Percentiles rank a stretch among this genome's conserved stretches.
Conservation (phyloP, 2,113 vertebrate genomes). For the Astatotilapia flaviijosephi region DNA sequence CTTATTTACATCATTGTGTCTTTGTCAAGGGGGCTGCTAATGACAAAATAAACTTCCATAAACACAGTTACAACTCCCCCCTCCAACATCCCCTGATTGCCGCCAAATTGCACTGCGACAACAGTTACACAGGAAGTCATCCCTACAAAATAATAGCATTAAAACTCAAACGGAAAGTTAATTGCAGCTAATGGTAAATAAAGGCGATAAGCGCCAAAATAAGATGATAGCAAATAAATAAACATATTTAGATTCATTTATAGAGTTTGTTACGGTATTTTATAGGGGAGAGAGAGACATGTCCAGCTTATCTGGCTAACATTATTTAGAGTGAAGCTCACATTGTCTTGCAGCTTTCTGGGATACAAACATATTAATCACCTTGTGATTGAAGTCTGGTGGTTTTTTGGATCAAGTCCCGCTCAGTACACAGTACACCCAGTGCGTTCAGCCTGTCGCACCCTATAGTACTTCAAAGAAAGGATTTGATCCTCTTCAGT, state of each 20-base stretch:
- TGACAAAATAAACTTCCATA: neutral
- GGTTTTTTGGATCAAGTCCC: neutral
- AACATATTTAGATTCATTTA: rapidly evolving
- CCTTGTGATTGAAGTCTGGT: neutral
- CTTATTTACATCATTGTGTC: neutral
- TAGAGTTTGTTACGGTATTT: rapidly evolving
- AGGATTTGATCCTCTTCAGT: neutral
- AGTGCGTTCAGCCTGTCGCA: rapidly evolving
- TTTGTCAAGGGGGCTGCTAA: neutral
- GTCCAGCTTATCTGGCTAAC: rapidly evolving
- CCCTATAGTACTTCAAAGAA: neutral
- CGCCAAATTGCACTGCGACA: rapidly evolving
- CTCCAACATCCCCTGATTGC: rapidly evolving
- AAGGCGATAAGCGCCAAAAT: rapidly evolving
- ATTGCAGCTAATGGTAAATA: rapidly evolving
- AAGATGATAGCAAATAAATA: neutral
- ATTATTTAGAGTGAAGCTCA: neutral
- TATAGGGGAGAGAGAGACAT: neutral
- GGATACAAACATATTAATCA: neutral
- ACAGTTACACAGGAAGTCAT: neutral
- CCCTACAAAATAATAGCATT: neutral
- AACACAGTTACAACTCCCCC: rapidly evolving
- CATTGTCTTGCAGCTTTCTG: neutral
- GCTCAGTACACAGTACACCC: rapidly evolving
- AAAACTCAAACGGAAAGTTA: neutral